Evolutionary conservation across 2,113 vertebrate genomes (phyloP).

Genomic region (Podilymbus podiceps): DNA sequence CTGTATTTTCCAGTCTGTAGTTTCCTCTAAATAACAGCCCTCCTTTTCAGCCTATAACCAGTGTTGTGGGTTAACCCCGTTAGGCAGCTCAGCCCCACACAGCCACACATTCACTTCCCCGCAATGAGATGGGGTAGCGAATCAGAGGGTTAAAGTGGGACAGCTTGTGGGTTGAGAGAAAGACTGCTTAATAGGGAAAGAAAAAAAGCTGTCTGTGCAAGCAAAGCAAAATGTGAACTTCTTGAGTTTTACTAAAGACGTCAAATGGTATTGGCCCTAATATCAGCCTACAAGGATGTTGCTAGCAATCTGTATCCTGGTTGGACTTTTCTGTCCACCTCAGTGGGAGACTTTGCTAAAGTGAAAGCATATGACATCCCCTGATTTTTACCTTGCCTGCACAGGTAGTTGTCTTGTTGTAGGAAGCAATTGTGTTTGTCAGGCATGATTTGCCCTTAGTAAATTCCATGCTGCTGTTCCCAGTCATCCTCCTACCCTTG

Average conservation of each 20-base stretch:
- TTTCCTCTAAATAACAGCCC: not conserved
- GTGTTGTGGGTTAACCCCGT: not conserved
- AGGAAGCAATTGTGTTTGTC: not conserved
- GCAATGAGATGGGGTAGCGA: accelerated
- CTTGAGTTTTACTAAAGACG: not conserved
- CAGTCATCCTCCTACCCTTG: not conserved
- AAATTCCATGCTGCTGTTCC: not conserved
- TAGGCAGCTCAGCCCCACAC: not conserved
- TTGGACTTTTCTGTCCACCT: not conserved
- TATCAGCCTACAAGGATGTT: not conserved
- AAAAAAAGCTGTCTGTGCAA: not conserved
- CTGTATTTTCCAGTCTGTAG: not conserved
- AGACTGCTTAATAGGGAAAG: not conserved
- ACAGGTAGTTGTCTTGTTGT: not conserved
- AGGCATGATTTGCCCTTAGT: not conserved
- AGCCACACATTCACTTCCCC: not conserved
- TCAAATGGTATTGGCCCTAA: not conserved
- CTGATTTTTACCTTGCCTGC: not conserved
- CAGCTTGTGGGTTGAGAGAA: not conserved
- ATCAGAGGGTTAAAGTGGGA: not conserved
- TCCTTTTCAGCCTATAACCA: not conserved
- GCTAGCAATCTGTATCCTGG: not conserved
- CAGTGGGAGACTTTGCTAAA: not conserved
- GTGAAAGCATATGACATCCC: not conserved
- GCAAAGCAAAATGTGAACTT: not conserved